Percentiles rank a stretch among this genome's conserved stretches.
Conservation (phyloP, 2,888 invertebrate genomes). For the Pheosia gnoma region DNA sequence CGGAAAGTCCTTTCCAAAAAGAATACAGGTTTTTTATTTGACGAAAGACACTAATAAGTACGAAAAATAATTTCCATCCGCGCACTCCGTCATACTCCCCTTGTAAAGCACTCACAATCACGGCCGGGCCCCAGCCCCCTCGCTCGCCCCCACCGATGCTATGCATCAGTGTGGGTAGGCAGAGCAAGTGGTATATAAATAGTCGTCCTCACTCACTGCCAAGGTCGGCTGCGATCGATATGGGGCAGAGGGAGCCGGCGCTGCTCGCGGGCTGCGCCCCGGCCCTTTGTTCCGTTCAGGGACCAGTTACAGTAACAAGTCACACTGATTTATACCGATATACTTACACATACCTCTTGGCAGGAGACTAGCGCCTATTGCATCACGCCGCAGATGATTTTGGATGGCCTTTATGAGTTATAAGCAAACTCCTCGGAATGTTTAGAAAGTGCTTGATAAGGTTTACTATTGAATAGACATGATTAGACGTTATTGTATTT, state of each 20-base stretch:
- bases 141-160: not conserved
- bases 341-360: too few relatives aligned
- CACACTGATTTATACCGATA: too few relatives aligned
- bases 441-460: too few relatives aligned
- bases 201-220: slow-evolving; percentile 59
- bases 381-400: too few relatives aligned
- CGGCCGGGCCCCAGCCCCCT: not conserved
- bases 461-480: too few relatives aligned
- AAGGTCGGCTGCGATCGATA: slow-evolving; percentile 53
- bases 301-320: not conserved
- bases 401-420: too few relatives aligned
- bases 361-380: too few relatives aligned
- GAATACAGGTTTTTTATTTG: not conserved
- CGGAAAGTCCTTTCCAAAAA: not conserved
- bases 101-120: not conserved
- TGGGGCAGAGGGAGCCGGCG: slow-evolving; percentile 3
- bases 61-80: not conserved
- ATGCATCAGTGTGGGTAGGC: slow-evolving; percentile 3
- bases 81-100: not conserved
- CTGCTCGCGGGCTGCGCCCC: not conserved
- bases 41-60: not conserved
- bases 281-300: not conserved
- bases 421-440: too few relatives aligned
- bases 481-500: too few relatives aligned
- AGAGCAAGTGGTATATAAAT: slow-evolving; percentile 41